Base-by-base conservation (phyloP, 2,888 invertebrate species). In the Globia sparganii region DNA sequence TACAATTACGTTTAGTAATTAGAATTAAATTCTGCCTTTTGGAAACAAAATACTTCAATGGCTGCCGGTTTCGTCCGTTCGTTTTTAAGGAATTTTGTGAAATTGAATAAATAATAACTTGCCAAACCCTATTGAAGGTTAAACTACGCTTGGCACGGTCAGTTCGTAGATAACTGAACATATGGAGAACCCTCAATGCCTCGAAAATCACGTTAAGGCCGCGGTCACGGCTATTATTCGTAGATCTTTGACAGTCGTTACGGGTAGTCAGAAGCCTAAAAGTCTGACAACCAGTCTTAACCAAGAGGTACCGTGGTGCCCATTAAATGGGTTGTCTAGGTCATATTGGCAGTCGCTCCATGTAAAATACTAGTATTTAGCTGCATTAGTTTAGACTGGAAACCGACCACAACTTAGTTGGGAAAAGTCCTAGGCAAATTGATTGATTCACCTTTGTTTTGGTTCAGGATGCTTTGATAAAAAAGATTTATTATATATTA, bases 1-100 rank as follows among this genome's bases (percentile, higher is more conserved):
- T 76, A 83, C 67, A 87, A 86, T 87, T 84, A 75, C 75, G 69
- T 68, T 46, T 53, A 68, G 76, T 76, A 85, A 87, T 84, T 83
- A 75, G 61, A 86, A 81, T 75, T 31, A 78, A 84, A 79, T 75
- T 80, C 40, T 71, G 56, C 59, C 77, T 72, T 68, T 84, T 76
- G 18, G 49, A 43, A 77, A 85, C 73, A 61, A 72, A 77, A 86
- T 86, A 87, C 72, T 83, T 46, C 59, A 83, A 62, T 70, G 40
- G 31, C n/a, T 6, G 37, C 21, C 13, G 25, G 15, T 43, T 64
- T n/a, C 4, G 37, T 69, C 34, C 43, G 13, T 40, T 53, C 25
- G 8, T 70, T 59, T 15, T 49, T 15, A 58, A 76, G 28, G 8
- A 49, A 21, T 40, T 66, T 61, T 4, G 34, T 49, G 18, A 18